Evolutionary conservation across 2,113 vertebrate genomes (phyloP).

Genomic region (Oryzias curvinotus): DNA sequence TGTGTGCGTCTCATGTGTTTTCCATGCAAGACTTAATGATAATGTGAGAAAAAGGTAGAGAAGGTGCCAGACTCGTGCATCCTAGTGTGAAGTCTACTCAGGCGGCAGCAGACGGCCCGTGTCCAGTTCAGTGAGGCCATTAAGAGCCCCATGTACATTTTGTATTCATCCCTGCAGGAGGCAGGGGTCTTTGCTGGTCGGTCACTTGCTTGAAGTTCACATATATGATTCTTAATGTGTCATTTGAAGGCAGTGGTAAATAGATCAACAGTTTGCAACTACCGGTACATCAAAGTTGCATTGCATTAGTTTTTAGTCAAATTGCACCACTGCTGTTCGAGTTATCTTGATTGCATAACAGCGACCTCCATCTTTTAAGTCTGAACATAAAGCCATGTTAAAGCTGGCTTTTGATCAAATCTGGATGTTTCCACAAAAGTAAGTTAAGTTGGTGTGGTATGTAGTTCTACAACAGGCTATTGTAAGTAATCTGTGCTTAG

Average conservation of each 20-base stretch:
- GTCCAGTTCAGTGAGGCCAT: slow-evolving; percentile 13
- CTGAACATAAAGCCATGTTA: slow-evolving; percentile 17
- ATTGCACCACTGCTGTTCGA: not conserved
- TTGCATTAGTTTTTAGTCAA: not conserved
- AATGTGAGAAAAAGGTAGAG: not conserved
- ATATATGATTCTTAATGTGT: too few relatives aligned
- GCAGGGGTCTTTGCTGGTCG: not conserved
- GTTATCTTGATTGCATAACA: slow-evolving; percentile 1
- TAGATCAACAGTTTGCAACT: too few relatives aligned
- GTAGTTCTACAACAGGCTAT: slow-evolving; percentile 37
- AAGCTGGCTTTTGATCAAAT: slow-evolving; percentile 29
- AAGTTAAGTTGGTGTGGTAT: slow-evolving; percentile 41
- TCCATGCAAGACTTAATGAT: not conserved
- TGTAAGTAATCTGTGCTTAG: slow-evolving; percentile 47
- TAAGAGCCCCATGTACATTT: slow-evolving; percentile 18
- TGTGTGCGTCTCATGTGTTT: slow-evolving; percentile 9
- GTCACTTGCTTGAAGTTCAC: not conserved
- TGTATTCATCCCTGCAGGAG: not conserved
- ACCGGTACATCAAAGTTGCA: too few relatives aligned
- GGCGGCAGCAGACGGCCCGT: slow-evolving; percentile 15
- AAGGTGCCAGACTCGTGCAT: slow-evolving; percentile 19
- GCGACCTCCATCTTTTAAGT: slow-evolving; percentile 2
- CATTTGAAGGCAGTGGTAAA: too few relatives aligned
- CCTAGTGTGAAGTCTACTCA: slow-evolving; percentile 28
- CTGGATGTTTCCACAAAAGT: slow-evolving; percentile 21